Evolutionary conservation across 1,140 invertebrate genomes (phyloP), one percentile per base, ranked within the genome.

Genomic region (Aphaenogaster ashmeadi): DNA sequence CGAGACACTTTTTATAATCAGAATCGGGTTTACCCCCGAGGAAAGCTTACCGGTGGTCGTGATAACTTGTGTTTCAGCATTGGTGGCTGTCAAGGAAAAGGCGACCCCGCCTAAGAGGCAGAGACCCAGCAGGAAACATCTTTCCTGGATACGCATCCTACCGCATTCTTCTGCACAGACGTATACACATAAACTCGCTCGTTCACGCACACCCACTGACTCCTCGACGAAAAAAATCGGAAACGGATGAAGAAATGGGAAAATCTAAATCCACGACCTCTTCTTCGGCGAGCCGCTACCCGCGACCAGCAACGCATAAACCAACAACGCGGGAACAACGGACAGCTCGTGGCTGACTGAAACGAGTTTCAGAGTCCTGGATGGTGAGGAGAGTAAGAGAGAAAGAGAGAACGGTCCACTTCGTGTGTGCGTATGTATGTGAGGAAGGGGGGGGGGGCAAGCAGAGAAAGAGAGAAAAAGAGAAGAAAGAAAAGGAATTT

Each of bases 121-220:
- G 74, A 95, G 88, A 85, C 91, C 92, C 89, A 91, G 71, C 78
- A 91, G 89, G 74, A 93, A 92, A 87, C 93, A 94, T 94, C 91
- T 93, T 92, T 91, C 87, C 91, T 93, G 92, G 91, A 92, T 90
- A 33, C 91, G 89, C 94, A 93, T 95, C 92, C 93, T 95, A 95
- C 93, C 93, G 93, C 95, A 95, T 95, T 95, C 93, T 94, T 92
- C 87, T 74, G n/a, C 18, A 41, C 72, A 79, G 44, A 9, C 56
- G 71, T 64, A 78, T 66, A 75, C 87, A 60, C 75, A 80, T 75
- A 90, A 75, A 66, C 69, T 44, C 67, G 36, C 41, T 71, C 74
- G 62, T 56, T 83, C 27, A 75, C 58, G 44, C 36, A 13, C 75
- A 50, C 77, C 0, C 44, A 50, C 41, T 27, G 21, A 18, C 41